Conservation (phyloP, 2,888 invertebrate genomes). For the Caenorhabditis sp. region DNA sequence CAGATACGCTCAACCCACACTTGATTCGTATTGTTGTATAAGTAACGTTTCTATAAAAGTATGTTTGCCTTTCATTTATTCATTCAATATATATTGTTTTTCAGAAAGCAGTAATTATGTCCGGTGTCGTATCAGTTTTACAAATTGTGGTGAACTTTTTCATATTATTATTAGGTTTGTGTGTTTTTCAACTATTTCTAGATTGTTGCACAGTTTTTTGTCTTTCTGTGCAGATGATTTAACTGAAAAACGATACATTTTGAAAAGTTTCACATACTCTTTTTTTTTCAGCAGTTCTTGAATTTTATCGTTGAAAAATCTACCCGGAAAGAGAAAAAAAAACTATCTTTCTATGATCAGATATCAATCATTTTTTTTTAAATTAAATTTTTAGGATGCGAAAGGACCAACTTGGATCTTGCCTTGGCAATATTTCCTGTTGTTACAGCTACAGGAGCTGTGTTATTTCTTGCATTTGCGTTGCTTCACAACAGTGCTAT, state of each 20-base stretch:
- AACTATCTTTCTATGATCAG: no score
- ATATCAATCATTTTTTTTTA: no score
- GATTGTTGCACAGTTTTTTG: no score
- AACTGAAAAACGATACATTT: no score
- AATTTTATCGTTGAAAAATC: no score
- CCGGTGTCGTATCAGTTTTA: conserved; percentile 14
- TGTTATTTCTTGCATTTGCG: conserved; percentile 35
- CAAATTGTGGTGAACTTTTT: conserved; percentile 28
- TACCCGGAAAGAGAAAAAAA: no score
- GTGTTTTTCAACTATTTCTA: no score
- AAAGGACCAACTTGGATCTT: conserved; percentile 28
- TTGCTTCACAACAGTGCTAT: conserved; percentile 32
- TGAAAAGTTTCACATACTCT: no score
- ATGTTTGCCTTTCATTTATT: no score
- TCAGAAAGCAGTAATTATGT: conserved; percentile 24
- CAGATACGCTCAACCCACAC: conserved; percentile 10
- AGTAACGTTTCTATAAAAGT: conserved; percentile 29
- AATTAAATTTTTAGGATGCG: conserved; percentile 24
- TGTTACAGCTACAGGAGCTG: conserved; percentile 20
- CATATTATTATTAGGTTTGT: conserved; percentile 20
- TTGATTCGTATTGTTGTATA: conserved; percentile 33
- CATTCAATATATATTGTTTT: conserved; percentile 6
- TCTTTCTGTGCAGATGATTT: no score
- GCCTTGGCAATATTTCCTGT: conserved; percentile 19
- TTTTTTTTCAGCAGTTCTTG: no score